Conservation (phyloP, 1,140 invertebrate genomes). For the Drosophila arizonae region DNA sequence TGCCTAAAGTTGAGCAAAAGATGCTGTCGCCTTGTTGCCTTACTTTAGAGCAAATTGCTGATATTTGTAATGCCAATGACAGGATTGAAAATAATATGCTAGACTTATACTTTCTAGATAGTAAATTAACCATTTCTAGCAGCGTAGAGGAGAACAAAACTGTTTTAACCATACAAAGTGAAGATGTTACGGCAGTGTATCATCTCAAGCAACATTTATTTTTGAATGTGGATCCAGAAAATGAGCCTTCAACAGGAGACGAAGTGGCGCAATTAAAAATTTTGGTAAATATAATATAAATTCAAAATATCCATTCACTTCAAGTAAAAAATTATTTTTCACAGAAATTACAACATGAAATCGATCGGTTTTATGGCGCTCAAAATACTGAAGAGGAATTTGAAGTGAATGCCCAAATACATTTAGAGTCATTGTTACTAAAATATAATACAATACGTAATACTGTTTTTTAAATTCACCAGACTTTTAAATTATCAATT, state of each 20-base stretch:
- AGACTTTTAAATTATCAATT: conserved; percentile 1
- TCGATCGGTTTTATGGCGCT: conserved; percentile 45
- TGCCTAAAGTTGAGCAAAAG: conserved; percentile 24
- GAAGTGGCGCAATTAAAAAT: conserved; percentile 14
- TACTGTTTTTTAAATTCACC: conserved; percentile 26
- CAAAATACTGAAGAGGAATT: conserved; percentile 6
- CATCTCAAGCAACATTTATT: conserved; percentile 56
- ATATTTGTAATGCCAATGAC: conserved; percentile 29
- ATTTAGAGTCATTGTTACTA: conserved; percentile 35
- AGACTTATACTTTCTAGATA: conserved; percentile 49
- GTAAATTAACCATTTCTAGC: conserved; percentile 11
- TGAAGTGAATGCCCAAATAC: conserved; percentile 25
- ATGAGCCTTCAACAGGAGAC: neutral
- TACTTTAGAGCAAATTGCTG: conserved; percentile 16
- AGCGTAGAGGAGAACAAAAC: neutral
- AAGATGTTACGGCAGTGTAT: conserved; percentile 54
- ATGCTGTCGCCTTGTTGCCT: conserved; percentile 14
- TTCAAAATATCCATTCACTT: neutral
- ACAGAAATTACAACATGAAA: conserved; percentile 59
- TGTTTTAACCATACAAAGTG: conserved; percentile 35
- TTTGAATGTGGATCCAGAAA: conserved; percentile 18
- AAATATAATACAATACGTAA: conserved; percentile 38
- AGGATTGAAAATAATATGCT: conserved; percentile 13
- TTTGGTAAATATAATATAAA: conserved; percentile 30
- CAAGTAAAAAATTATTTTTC: conserved; percentile 9